Base-by-base conservation (phyloP, 2,888 invertebrate species). In the Mesorhabditis sp. region DNA sequence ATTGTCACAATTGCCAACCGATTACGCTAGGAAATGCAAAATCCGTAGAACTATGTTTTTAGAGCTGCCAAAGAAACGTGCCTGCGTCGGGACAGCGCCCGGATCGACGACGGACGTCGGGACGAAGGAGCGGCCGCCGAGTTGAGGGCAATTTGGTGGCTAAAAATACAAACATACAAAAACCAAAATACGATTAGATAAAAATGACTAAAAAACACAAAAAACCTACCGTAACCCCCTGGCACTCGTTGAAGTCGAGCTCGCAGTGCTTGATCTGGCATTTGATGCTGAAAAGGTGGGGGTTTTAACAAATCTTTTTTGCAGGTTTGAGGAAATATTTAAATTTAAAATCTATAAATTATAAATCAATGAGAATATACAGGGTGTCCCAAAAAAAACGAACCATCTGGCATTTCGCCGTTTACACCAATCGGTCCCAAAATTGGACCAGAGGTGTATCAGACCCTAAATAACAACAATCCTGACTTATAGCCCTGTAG, bases 241-340 rank as follows among this genome's bases (percentile, higher is more conserved):
- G 67, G 76, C 84, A 84, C 58, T 83, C 82, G 61, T 80, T 77
- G 45, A 79, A 79, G n/a, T 72, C 68, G 62, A 82, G 82, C 67
- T 79, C 81, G 74, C 84, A 84, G 7, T 80, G 68, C 64, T 81
- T 76, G 43, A 84, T 81, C 67, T 84, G 82, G 63, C 84, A 84
- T 5, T 79, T 76, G 72, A 84, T n/a, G 58, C 58, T 50, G 58
- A 50, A 50, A 28, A 28, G 28, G 28, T 28, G 28, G 28, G 28
- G 28, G 28, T 28, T 28, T 28, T 1, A 28, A 28, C 28, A 1
- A 28, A 28, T 28, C 28, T 28, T 28, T 28, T 28, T 28, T 28
- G 28, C 28, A 28, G 28, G 28, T 28, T 28, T 28, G 28, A 28
- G 28, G 28, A 28, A 28, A 28, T 28, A 28, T 28, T 28, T 28